Base-by-base conservation (phyloP, 1,140 invertebrate species). In the Nymphalis io region DNA sequence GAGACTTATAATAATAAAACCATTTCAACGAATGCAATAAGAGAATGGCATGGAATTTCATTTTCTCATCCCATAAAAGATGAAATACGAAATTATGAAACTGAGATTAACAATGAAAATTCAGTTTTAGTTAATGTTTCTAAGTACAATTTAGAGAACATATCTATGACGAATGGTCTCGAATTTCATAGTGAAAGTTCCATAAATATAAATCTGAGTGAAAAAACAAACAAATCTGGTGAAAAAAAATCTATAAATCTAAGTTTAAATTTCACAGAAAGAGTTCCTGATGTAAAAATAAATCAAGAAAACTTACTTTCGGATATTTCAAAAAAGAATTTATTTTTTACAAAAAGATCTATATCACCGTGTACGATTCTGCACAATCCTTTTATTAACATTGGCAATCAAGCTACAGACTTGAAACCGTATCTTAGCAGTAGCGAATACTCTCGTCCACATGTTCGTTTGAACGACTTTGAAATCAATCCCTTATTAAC, bases 71-170 rank as follows among this genome's bases (percentile, higher is more conserved):
- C 67, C 4, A 46, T 18, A 12, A 73, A 70, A 74, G 70, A 80
- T 62, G 68, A 80, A 72, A 55, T 77, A 33, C 70, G 63, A 58
- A 73, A 81, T 68, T 66, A 74, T 38, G 27, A 57, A 60, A 70
- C 42, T 2, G 33, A 23, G 8, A 57, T 10, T 60, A 16, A 21
- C 27, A 58, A 81, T 44, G 71, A 78, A 40, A 80, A 82, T 42
- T 79, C 78, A 11, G 39, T 85, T 48, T 68, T 81, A 11, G 77
- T 88, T 40, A 75, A 85, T 68, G 72, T 86, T 39, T 82, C 84
- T 33, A 80, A 83, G 51, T 85, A 83, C 44, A 64, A 81, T 66
- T 63, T 86, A 21, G 75, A 85, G 53, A 75, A 83, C 58, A 79
- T 86, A 21, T 82, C 80, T 20, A 78, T 84, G 80, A 66, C 55